These are phyloP conservation scores for Numenius arquata DNA, from an alignment of 2,113 vertebrate species.

Conservation along the genomic window DNA sequence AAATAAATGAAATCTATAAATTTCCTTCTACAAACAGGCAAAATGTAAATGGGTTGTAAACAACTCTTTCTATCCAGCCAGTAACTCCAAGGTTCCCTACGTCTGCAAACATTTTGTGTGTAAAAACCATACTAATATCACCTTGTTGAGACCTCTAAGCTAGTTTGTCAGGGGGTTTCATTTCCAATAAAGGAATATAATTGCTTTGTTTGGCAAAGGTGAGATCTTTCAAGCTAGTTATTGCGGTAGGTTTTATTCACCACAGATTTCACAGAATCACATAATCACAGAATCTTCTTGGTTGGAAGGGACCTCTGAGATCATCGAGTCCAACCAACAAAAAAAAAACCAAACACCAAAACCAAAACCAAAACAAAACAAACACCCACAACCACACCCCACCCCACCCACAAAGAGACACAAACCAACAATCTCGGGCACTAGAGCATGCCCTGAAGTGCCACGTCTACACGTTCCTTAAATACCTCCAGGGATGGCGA, in stretches of 20 bases:
- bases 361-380: too few species aligned
- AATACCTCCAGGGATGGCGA: too few species aligned
- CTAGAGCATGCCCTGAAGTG: too few species aligned
- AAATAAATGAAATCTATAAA: neutral
- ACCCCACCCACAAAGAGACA: too few species aligned
- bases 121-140: neutral
- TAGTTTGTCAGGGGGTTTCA: neutral
- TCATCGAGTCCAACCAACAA: too few species aligned
- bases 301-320: too few species aligned
- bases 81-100: neutral
- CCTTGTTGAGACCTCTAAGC: neutral
- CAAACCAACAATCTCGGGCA: too few species aligned
- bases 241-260: neutral
- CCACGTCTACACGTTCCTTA: too few species aligned
- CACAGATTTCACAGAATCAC: too few species aligned
- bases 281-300: too few species aligned
- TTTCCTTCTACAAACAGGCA: neutral
- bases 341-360: too few species aligned
- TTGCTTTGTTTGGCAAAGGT: constrained; percentile 6
- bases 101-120: neutral
- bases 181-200: constrained; percentile 6
- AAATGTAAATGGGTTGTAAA: neutral
- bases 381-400: too few species aligned
- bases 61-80: neutral
- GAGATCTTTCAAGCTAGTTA: neutral